Conservation (phyloP, 2,113 vertebrate genomes). For the Brienomyrus brachyistius region DNA sequence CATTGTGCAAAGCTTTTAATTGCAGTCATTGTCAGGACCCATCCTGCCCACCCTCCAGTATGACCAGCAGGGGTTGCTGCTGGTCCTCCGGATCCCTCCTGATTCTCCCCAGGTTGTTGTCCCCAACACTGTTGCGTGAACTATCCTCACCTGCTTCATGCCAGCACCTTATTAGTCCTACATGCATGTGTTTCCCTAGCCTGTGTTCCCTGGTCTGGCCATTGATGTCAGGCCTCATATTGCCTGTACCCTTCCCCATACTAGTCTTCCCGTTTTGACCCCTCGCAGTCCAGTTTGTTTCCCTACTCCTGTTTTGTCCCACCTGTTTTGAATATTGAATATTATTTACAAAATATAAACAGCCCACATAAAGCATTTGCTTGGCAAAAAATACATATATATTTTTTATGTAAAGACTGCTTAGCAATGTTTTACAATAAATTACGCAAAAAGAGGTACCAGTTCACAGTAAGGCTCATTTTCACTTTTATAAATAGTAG, state of each 20-base stretch:
- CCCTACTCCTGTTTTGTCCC: neutral
- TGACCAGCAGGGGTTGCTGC: neutral
- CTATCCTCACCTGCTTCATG: neutral
- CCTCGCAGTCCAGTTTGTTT: neutral
- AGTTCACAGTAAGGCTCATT: neutral
- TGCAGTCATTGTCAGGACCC: neutral
- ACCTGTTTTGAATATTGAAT: neutral
- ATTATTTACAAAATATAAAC: neutral
- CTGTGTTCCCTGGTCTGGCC: neutral
- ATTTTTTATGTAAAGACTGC: neutral
- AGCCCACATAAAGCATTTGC: neutral
- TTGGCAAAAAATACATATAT: neutral
- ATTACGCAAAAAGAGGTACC: neutral
- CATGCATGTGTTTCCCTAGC: neutral
- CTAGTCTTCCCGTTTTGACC: neutral
- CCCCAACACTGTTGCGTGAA: neutral
- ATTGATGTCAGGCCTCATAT: neutral
- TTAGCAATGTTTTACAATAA: neutral
- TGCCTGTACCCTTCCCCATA: neutral
- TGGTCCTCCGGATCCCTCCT: neutral
- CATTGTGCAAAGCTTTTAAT: neutral
- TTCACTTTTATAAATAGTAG: neutral
- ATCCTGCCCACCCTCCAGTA: neutral
- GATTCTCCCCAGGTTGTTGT: neutral
- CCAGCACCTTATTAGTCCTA: neutral